Base-by-base conservation (phyloP, 2,888 invertebrate species). In the Zeuzera pyrina region DNA sequence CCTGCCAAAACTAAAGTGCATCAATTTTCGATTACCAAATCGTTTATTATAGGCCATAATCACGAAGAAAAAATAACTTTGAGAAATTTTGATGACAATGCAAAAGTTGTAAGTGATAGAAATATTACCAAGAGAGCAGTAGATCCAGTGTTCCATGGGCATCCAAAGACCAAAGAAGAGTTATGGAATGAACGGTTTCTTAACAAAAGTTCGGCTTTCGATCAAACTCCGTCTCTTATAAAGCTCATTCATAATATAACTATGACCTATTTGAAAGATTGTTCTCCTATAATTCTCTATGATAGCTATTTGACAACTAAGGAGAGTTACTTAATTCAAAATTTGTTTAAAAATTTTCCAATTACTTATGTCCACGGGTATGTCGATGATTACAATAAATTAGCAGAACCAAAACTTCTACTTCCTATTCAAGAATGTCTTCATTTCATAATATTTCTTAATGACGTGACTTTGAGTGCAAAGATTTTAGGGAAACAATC, bases 201-300 rank as follows among this genome's bases (percentile, higher is more conserved):
- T n/a, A 57, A 83, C 15, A 57, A 73, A 46, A 60, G 42, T 23
- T 29, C 40, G 14, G 53, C 43, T 6, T 79, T 69, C 25, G 84
- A 86, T 39, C 87, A 89, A 63, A 78, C 73, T 0, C 60, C 76
- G n/a, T 89, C 89, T 0, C 65, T 91, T 6, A 85, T 89, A 1
- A 69, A 69, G 28, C 70, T 91, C 8, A 52, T 91, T 3, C 84
- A 85, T 37, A 86, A 86, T 49, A 77, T 91, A 21, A 86, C 88
- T 1, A 29, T 68, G 1, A 79, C 85, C 5, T 87, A 91, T 62
- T 59, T 91, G 14, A 68, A 62, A n/a, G 86, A 87, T 34, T 91
- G 91, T 48, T 86, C 86, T 1, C 87, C 90, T 1, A 79, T 88
- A 2, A 81, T 91, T 37, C 78, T 91, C n/a, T 91, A 91, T 44